Base-by-base conservation (phyloP, 2,888 invertebrate species). In the Zaprionus bogoriensis region DNA sequence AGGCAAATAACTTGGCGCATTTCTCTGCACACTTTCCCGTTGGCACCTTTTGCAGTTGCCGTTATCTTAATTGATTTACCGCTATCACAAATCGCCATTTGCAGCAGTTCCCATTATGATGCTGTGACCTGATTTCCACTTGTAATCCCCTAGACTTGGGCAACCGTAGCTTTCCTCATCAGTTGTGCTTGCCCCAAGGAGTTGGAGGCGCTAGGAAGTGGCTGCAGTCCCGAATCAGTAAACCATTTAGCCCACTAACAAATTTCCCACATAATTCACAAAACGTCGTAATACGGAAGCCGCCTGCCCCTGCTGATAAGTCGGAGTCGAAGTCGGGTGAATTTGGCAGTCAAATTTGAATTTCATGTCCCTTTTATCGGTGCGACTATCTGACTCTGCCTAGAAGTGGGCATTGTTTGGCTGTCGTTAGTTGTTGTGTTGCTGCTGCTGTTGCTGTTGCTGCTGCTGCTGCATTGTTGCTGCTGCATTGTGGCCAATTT, bases 301-400 rank as follows among this genome's bases (percentile, higher is more conserved):
- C 75, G 67, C 68, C 71, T 53, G 65, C 55, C 77, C 58, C 17
- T 39, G 44, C 77, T 67, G 80, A 80, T 80, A 82, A 82, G 69
- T 81, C 48, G 52, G 47, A 14, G 7, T 36, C 42, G 42, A 47
- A 67, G 58, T 72, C 42, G 50, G 67, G 63, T 72, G 74, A 77
- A 77, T 77, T 82, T 78, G 67, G 5, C 23, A 54, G 59, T 73
- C 64, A 88, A 88, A 87, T 87, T 87, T 87, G 79, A 87, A 86
- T 87, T 87, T 87, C 88, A 82, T 87, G 87, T 87, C 88, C 87
- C 87, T 88, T 87, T 87, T 88, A 87, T 87, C 87, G 80, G 75
- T 80, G 83, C 71, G 81, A 85, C 80, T 82, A 82, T 82, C 81
- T 76, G 51, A 52, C 50, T 59, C 66, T 65, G 64, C 59, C 59